These are phyloP conservation scores for Litocranius walleri DNA, from an alignment of 2,113 vertebrate species.

Conservation along the genomic window DNA sequence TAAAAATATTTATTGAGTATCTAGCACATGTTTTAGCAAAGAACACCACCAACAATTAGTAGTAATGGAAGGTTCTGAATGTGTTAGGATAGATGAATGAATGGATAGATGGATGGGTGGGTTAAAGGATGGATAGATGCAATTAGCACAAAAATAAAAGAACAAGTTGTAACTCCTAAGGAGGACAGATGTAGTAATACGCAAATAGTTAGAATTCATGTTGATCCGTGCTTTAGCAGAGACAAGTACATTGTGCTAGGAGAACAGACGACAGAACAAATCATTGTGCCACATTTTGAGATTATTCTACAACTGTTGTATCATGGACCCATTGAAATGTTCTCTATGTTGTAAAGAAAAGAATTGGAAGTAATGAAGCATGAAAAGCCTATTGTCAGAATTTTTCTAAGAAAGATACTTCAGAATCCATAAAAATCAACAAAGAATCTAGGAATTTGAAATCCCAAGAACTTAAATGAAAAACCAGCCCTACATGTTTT, in stretches of 20 bases:
- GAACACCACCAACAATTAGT: not conserved
- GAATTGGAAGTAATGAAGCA: conserved; percentile 42
- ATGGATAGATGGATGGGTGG: not conserved
- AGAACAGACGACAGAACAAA: conserved; percentile 17
- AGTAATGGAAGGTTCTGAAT: not conserved
- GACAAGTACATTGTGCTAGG: not conserved
- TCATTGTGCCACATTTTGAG: conserved; percentile 1
- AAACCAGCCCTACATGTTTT: conserved; percentile 7
- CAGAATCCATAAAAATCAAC: conserved; percentile 50
- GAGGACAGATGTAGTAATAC: not conserved
- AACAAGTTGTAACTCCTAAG: not conserved
- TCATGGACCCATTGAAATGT: not conserved
- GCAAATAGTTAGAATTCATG: not conserved
- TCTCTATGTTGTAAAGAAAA: conserved; percentile 46
- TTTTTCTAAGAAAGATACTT: conserved; percentile 49
- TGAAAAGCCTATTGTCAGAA: conserved; percentile 44
- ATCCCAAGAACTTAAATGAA: conserved; percentile 29
- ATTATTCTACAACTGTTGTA: conserved; percentile 26
- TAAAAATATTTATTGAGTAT: conserved; percentile 24
- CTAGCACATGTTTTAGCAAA: not conserved
- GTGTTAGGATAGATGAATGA: not conserved
- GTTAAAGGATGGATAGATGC: not conserved
- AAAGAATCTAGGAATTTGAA: conserved; percentile 36
- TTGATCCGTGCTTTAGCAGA: not conserved
- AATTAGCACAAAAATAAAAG: not conserved